Base-by-base conservation (phyloP, 2,888 invertebrate species). In the Pyralis farinalis region DNA sequence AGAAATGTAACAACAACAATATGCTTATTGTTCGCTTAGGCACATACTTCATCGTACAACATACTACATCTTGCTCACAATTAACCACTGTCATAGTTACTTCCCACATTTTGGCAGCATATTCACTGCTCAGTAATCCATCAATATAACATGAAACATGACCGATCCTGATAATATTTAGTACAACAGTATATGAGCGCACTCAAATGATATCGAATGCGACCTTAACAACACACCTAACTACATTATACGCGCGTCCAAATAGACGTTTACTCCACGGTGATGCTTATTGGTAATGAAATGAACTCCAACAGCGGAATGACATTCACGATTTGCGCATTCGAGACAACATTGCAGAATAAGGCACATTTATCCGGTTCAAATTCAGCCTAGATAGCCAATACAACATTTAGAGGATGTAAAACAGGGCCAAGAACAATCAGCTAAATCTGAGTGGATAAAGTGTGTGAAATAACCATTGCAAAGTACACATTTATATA, bases 1-100 rank as follows among this genome's bases (percentile, higher is more conserved):
- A 81, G 87, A 88, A 87, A 88, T 87, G 87, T 87, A 88, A 88
- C 88, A 81, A 85, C 71, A 77, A 80, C 76, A 80, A 77, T 72
- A 63, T 58, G 61, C 67, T 77, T 73, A 78, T 77, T 72, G 73
- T 75, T 80, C 72, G 71, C 73, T 84, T 85, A 87, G 87, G 86
- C 87, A 86, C 85, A 73, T 80, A 76, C 64, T 73, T 73, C 69
- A 76, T 73, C 66, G 64, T 77, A 76, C 70, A 75, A 78, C 73
- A 70, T 61, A 64, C 68, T 71, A 71, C 66, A 63, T 64, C 53
- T 63, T 63, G 27, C 9, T 27, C 4, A 27, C 28, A 20, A 25
- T 9, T 4, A n/a, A 20, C 6, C 21, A 16, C 27, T 39, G 28
- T 25, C 22, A 16, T 38, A 32, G 33, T 33, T 27, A 12, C 12